These are phyloP conservation scores for Pluvialis apricaria DNA, from an alignment of 2,113 vertebrate genomes.

Conservation along the genomic window DNA sequence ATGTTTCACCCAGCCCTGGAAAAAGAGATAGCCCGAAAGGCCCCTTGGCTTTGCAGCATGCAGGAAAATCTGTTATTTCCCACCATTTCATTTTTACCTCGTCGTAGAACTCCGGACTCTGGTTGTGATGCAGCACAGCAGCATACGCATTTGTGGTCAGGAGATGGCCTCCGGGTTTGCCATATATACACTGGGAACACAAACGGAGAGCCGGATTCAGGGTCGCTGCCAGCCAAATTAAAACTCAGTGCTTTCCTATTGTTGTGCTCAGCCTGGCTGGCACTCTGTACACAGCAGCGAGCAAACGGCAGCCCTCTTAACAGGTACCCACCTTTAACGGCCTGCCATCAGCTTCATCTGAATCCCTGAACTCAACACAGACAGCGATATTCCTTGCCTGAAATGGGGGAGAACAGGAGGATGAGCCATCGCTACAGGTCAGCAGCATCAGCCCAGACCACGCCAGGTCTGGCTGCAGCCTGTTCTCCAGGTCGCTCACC, in stretches of 20 bases:
- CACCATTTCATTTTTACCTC: slow-evolving; percentile 80
- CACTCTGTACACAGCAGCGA: background rate
- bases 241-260: background rate
- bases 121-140: slow-evolving; percentile 92
- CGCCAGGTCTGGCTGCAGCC: background rate
- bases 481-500: slow-evolving; percentile 65
- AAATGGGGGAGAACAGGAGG: background rate
- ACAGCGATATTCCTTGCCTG: slow-evolving; percentile 95
- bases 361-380: slow-evolving; percentile 91
- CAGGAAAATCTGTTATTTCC: background rate
- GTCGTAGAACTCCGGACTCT: slow-evolving; percentile 95
- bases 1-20: background rate
- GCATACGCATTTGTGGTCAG: slow-evolving; percentile 81
- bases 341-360: slow-evolving; percentile 84
- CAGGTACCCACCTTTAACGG: slow-evolving; percentile 81
- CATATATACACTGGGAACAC: slow-evolving; percentile 89
- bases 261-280: background rate
- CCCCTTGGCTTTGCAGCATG: background rate
- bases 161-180: slow-evolving; percentile 86
- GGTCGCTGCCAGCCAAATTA: background rate
- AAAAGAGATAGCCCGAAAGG: background rate
- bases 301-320: background rate
- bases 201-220: background rate
- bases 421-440: background rate
- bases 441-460: background rate